Evolutionary conservation across 2,888 invertebrate genomes (phyloP).

Genomic region (Cordylochernes scorpioides): DNA sequence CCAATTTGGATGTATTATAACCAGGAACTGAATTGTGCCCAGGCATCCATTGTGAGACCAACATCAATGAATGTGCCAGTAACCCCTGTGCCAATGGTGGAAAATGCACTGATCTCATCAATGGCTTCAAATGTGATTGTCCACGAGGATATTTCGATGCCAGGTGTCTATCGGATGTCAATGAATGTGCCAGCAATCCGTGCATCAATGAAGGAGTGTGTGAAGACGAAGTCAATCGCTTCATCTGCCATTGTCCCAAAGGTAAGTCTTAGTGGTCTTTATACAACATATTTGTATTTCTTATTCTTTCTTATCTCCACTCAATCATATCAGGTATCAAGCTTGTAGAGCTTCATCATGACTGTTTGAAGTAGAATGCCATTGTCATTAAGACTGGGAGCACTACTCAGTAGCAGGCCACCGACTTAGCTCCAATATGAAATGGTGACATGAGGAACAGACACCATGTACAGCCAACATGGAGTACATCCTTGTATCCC

Average conservation of each 20-base stretch:
- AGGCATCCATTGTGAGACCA: slow-evolving; percentile 65
- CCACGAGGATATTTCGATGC: slow-evolving; percentile 71
- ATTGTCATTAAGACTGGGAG: too few species aligned
- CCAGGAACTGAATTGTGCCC: too few species aligned
- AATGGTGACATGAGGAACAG: too few species aligned
- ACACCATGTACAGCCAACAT: too few species aligned
- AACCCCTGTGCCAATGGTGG: slow-evolving; percentile 35
- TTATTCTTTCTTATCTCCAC: too few species aligned
- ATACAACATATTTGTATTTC: not conserved
- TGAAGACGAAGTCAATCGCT: slow-evolving; percentile 69
- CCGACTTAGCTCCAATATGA: too few species aligned
- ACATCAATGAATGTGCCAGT: slow-evolving; percentile 66
- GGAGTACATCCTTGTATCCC: too few species aligned
- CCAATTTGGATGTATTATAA: too few species aligned
- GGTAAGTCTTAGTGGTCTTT: slow-evolving; percentile 25
- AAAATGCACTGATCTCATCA: slow-evolving; percentile 73
- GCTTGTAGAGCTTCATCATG: too few species aligned
- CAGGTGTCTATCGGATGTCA: slow-evolving; percentile 47
- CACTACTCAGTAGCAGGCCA: too few species aligned
- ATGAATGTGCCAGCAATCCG: slow-evolving; percentile 54
- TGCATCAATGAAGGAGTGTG: slow-evolving; percentile 71
- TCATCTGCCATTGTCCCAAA: slow-evolving; percentile 62
- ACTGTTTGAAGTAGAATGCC: too few species aligned
- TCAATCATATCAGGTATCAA: too few species aligned
- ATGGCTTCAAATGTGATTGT: slow-evolving; percentile 76